These are phyloP conservation scores for Griposia aprilina DNA, from an alignment of 2,888 invertebrate species.

Conservation along the genomic window DNA sequence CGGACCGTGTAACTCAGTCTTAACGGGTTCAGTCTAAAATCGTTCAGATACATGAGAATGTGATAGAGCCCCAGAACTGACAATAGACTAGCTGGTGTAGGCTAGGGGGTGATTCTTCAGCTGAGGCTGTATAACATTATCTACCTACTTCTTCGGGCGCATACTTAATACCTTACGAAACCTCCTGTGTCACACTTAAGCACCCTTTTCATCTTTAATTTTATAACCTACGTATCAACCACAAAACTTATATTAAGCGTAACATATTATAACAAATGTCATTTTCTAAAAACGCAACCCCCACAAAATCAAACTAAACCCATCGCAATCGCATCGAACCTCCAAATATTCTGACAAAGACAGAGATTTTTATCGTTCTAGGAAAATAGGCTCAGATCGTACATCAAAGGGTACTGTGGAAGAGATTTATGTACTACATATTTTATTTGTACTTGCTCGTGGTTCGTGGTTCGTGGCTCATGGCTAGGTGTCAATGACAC, in stretches of 20 bases:
- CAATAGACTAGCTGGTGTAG: not conserved
- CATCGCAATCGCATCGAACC: conserved; percentile 13
- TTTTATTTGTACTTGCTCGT: conserved; percentile 52
- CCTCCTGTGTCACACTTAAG: not conserved
- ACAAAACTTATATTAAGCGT: not conserved
- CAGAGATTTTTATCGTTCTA: conserved; percentile 44
- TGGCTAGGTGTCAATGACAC: conserved; percentile 66
- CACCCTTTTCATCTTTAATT: not conserved
- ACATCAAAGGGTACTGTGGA: conserved; percentile 67
- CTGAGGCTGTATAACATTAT: not conserved
- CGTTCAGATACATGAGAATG: not conserved
- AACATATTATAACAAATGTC: not conserved
- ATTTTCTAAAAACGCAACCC: not conserved
- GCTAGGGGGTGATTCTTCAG: not conserved
- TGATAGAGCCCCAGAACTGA: not conserved
- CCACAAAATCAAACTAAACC: not conserved
- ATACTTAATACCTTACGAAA: no score
- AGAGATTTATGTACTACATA: conserved; percentile 58
- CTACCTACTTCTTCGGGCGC: not conserved
- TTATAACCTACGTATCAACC: not conserved
- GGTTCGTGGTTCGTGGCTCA: not conserved
- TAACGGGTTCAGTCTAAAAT: not conserved
- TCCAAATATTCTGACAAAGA: conserved; percentile 24
- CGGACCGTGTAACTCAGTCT: no score
- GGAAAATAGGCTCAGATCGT: conserved; percentile 60